Base-by-base conservation (phyloP, 2,113 vertebrate genomes). In the Plecotus auritus region DNA sequence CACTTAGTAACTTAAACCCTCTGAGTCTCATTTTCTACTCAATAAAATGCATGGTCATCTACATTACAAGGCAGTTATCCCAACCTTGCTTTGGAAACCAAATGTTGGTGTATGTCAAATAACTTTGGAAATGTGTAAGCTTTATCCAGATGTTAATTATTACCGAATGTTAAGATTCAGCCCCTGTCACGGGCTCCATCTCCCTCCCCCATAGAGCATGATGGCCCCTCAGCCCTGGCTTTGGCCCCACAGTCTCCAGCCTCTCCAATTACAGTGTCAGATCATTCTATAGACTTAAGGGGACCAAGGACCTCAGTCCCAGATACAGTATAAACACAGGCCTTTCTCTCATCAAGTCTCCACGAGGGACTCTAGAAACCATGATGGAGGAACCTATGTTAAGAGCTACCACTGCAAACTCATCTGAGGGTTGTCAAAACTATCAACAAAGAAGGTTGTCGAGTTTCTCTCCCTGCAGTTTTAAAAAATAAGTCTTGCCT, bases 351-450 rank as follows among this genome's bases (percentile, higher is more conserved):
- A 20, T 45, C 0, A 37, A 32, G n/a, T 7, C 45, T 45, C 28
- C 45, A 64, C 0, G 4, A 78, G 42, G 8, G 16, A 78, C 23
- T 42, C 16, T 35, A 7, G 59, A 45, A 28, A 28, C 23, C 59
- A 45, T 2, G n/a, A 23, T 2, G 1, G 51, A 93, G 32, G 35
- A 32, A 32, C 45, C 59, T 64, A 26, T 80, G 69, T 69, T 93
- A 88, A 80, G 86, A 91, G 40, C 56, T 88, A 47, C 22, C 20
- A 7, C n/a, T 81, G n/a, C 26, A 78, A 72, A 85, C 85, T 67
- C 20, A 35, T 66, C 26, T 18, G 32, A 95, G 64, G 84, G 76
- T 85, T 72, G 22, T 94, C 95, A 96, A 91, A 94, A 77, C 49
- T 81, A 45, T 93, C 92, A 87, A 81, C 87, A 86, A 72, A 80